Conservation (phyloP, 2,797 vertebrate species). For the Neosalanx taihuensis region DNA sequence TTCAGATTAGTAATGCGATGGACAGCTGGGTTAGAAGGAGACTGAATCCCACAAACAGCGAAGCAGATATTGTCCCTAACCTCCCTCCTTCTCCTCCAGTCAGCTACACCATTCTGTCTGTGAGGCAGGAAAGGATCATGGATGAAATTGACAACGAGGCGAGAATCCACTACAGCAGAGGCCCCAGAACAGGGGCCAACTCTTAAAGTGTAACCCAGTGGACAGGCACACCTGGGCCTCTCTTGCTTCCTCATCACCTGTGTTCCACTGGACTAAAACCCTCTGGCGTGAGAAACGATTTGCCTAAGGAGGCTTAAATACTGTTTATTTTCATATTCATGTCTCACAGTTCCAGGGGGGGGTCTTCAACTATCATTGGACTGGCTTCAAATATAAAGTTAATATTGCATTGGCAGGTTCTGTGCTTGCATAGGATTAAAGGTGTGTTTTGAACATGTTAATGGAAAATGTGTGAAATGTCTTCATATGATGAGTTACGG, state of each 20-base stretch:
- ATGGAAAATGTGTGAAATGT: not conserved
- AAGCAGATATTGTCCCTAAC: not conserved
- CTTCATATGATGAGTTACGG: no score
- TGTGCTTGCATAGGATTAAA: no score
- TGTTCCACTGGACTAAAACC: no score
- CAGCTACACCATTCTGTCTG: slow-evolving; percentile 65
- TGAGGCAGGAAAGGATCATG: slow-evolving; percentile 64
- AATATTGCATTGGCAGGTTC: no score
- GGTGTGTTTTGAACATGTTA: no score
- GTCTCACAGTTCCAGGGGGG: not conserved
- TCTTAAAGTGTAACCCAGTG: slow-evolving; percentile 16
- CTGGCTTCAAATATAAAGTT: not conserved
- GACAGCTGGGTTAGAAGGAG: no score
- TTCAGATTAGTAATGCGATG: no score
- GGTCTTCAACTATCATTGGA: not conserved
- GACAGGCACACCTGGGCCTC: not conserved
- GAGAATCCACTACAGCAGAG: slow-evolving; percentile 52
- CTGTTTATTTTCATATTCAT: not conserved
- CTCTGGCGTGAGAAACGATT: not conserved
- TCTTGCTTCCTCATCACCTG: no score
- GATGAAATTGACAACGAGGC: slow-evolving; percentile 65
- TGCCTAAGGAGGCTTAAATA: not conserved
- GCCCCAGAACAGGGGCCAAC: slow-evolving; percentile 35
- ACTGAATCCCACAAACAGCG: no score
- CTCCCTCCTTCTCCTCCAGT: slow-evolving; percentile 14